Percentiles rank a stretch among this genome's conserved stretches.
Evolutionary conservation across 2,888 invertebrate species (phyloP).

Genomic region (Suillia variegata): DNA sequence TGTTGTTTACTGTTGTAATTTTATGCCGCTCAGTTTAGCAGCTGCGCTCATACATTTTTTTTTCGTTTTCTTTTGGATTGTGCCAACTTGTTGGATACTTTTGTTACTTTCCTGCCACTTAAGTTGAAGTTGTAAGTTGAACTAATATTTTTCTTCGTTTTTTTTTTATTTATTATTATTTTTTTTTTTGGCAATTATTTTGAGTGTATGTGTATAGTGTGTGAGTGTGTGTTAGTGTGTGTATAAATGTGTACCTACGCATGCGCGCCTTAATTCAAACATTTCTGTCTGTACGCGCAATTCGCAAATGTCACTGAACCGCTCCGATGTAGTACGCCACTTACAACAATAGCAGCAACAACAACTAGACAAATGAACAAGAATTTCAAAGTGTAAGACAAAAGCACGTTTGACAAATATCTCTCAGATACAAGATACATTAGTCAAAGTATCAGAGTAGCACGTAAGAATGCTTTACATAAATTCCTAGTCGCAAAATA

Average conservation of each 20-base stretch:
- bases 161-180: background rate
- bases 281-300: slow-evolving; percentile 12
- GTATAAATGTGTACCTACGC: slow-evolving; percentile 36
- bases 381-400: slow-evolving; percentile 32
- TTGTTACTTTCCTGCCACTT: background rate
- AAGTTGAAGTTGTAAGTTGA: background rate
- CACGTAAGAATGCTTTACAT: too few species aligned
- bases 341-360: slow-evolving; percentile 5
- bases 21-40: background rate
- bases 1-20: background rate
- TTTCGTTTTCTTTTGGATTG: background rate
- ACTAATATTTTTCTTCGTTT: background rate
- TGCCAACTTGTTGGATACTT: background rate
- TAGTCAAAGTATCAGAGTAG: too few species aligned
- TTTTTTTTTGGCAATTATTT: too few species aligned
- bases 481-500: too few species aligned
- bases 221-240: background rate
- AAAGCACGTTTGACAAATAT: slow-evolving; percentile 42
- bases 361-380: slow-evolving; percentile 4
- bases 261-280: slow-evolving; percentile 43
- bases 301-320: slow-evolving; percentile 30
- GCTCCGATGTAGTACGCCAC: background rate
- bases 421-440: slow-evolving; percentile 9
- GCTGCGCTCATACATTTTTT: background rate
- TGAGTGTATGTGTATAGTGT: background rate